Evolutionary conservation across 1,140 invertebrate genomes (phyloP).

Genomic region (Cydia fagiglandana): DNA sequence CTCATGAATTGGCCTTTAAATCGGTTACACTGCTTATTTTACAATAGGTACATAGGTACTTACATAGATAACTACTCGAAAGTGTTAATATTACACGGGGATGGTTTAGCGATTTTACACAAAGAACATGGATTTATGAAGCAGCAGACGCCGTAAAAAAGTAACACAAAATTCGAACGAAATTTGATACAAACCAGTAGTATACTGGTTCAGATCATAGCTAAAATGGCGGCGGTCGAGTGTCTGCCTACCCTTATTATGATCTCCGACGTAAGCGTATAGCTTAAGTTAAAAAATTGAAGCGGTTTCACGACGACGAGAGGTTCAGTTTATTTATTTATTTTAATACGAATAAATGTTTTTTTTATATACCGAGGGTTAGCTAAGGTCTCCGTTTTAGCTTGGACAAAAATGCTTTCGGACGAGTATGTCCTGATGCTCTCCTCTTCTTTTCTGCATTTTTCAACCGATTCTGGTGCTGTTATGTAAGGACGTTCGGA

Average conservation of each 20-base stretch:
- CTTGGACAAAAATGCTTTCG: too few species aligned
- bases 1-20: too few species aligned
- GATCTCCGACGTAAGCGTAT: slow-evolving; percentile 1
- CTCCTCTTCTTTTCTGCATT: too few species aligned
- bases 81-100: neutral
- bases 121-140: neutral
- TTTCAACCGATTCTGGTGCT: too few species aligned
- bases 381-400: too few species aligned
- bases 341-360: too few species aligned
- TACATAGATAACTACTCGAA: neutral
- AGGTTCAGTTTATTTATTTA: too few species aligned
- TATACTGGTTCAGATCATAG: slow-evolving; percentile 29
- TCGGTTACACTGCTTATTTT: too few species aligned
- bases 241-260: slow-evolving; percentile 32
- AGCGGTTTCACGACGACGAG: neutral
- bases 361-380: too few species aligned
- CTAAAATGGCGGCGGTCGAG: slow-evolving; percentile 27
- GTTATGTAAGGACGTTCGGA: too few species aligned
- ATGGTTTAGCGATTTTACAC: neutral
- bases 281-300: neutral
- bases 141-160: neutral
- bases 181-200: slow-evolving; percentile 29
- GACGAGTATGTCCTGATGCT: too few species aligned
- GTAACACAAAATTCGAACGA: slow-evolving; percentile 16
- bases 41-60: too few species aligned